Evolutionary conservation across 2,888 invertebrate species (phyloP), one percentile per base, ranked within the genome.

Genomic region (Caenorhabditis sp.): DNA sequence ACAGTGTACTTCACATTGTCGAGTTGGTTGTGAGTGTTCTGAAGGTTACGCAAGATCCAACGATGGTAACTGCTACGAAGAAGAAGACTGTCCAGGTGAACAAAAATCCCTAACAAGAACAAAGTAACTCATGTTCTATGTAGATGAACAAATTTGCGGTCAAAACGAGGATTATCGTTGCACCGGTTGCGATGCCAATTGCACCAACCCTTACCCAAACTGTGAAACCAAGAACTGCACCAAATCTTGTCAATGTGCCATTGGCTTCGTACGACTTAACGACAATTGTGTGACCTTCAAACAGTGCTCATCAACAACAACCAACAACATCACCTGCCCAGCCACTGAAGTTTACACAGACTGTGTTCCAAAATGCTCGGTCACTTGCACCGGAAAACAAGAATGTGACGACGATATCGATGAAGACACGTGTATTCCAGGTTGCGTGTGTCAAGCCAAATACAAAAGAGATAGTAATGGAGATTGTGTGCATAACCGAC

Each of bases 61-160:
- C 23, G 72, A 72, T 23, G 72, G 72, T 7, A 58, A 67, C 20
- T 72, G 72, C 31, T 72, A 72, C 50, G 43, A 58, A 36, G 8
- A 38, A 0, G 49, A 52, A 8, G 68, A 72, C 10, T 72, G 72
- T 54, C 72, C 67, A 17, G 27, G 10, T 4, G n/a, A n/a, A n/a
- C n/a, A n/a, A n/a, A n/a, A n/a, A n/a, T n/a, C n/a, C n/a, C n/a
- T n/a, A n/a, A n/a, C n/a, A n/a, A n/a, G n/a, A n/a, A n/a, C n/a
- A n/a, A n/a, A n/a, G n/a, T n/a, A n/a, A n/a, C n/a, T n/a, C n/a
- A n/a, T n/a, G n/a, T n/a, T n/a, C 10, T 31, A 7, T 10, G 5
- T 31, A 31, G 31, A 31, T 10, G 31, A 31, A 31, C 63, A 60
- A 54, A 17, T 58, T 20, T 72, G 67, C 31, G 65, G 59, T 12